Base-by-base conservation (phyloP, 2,888 invertebrate genomes). In the Trachelus tabidus region DNA sequence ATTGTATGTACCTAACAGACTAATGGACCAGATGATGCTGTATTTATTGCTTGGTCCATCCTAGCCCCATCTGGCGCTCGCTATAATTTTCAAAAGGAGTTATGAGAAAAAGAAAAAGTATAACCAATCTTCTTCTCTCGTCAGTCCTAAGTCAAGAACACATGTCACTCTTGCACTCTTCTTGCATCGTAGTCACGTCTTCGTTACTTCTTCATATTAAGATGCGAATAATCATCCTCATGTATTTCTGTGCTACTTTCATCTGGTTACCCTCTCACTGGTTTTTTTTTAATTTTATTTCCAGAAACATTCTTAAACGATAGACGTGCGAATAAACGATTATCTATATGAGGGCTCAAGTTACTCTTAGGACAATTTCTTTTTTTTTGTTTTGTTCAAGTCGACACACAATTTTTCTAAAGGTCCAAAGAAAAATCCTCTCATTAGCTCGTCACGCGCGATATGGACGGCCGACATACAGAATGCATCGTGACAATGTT, bases 271-370 rank as follows among this genome's bases (percentile, higher is more conserved):
- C 56, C 23, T 56, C 23, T 56, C 56, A 79, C n/a, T 73, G 69
- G 3, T 35, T 76, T 73, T 68, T 35, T 35, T 71, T 76, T n/a
- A 37, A 56, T 37, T 75, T 75, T 40, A 3, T 71, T 71, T 71
- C 15, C 71, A 71, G 71, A 31, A 15, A 71, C 71, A 34, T 71
- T 34, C 34, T 31, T 2, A 56, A 15, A 71, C 71, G 23, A 71
- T 71, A 71, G 71, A 33, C 71, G 71, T 71, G 34, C 68, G 34
- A 73, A 68, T 73, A 71, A 71, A 71, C 33, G 71, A 71, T 31
- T 34, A 71, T 71, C 71, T 76, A 75, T 80, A 81, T 71, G 82
- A 84, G 84, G 86, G 83, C 86, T 87, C 86, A 87, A 86, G 85
- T 87, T 87, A 85, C 84, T 84, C 84, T 76, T 83, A 84, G 82